These are phyloP conservation scores for Euwallacea similis DNA, from an alignment of 1,140 invertebrate genomes.

Conservation along the genomic window DNA sequence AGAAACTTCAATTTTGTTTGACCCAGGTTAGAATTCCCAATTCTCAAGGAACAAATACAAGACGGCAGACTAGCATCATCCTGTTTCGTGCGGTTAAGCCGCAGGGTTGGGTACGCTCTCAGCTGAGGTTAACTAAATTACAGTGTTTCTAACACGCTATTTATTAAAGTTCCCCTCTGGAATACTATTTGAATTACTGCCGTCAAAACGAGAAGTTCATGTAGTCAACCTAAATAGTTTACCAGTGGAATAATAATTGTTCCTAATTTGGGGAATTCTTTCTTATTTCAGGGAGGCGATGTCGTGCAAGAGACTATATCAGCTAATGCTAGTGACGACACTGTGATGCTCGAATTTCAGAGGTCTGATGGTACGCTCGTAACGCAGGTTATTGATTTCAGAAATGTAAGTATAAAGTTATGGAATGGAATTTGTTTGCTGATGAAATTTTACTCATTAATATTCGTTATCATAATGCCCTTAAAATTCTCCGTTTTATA, in stretches of 20 bases:
- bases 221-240: not conserved
- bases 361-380: slow-evolving; percentile 88
- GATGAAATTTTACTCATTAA: too few relatives aligned
- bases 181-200: slow-evolving; percentile 8
- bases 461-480: too few relatives aligned
- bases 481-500: too few relatives aligned
- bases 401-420: slow-evolving; percentile 73
- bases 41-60: slow-evolving; percentile 14
- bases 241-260: not conserved
- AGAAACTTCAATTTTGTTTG: too few relatives aligned
- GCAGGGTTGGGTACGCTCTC: slow-evolving; percentile 2
- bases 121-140: slow-evolving; percentile 21
- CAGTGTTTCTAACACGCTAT: slow-evolving; percentile 8
- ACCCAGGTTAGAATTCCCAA: slow-evolving; percentile 1
- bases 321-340: slow-evolving; percentile 87
- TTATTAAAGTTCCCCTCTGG: slow-evolving; percentile 12
- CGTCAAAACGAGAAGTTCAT: not conserved
- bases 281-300: slow-evolving; percentile 76
- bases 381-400: slow-evolving; percentile 91
- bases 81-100: slow-evolving; percentile 12
- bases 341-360: slow-evolving; percentile 85
- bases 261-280: not conserved
- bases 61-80: slow-evolving; percentile 15
- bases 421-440: not conserved
- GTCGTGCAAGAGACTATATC: slow-evolving; percentile 89